Evolutionary conservation across 2,888 invertebrate genomes (phyloP).

Genomic region (Ophion ventricosus): DNA sequence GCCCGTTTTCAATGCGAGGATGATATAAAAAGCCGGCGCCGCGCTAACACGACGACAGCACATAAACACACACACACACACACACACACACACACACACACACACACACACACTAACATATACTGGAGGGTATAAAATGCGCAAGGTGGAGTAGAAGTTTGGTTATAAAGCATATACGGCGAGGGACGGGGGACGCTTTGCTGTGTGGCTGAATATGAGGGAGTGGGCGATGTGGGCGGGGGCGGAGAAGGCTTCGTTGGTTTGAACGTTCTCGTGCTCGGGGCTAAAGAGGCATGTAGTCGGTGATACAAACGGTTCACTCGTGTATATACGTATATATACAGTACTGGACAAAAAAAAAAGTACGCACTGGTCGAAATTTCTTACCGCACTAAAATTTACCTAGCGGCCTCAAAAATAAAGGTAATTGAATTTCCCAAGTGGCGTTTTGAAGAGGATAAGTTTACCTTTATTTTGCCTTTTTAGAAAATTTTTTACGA

Average conservation of each 20-base stretch:
- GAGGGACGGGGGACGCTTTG: background rate
- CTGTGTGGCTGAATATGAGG: background rate
- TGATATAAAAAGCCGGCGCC: constrained; percentile 38
- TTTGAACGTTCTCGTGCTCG: constrained; percentile 48
- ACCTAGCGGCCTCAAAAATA: no score
- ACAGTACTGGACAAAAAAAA: no score
- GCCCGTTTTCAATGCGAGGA: constrained; percentile 37
- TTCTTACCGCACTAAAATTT: no score
- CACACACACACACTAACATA: no score
- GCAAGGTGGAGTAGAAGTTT: background rate
- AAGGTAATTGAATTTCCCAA: no score
- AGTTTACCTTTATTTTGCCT: no score
- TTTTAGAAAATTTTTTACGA: no score
- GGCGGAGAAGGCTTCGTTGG: constrained; percentile 42
- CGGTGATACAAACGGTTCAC: constrained; percentile 21
- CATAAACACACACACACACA: background rate
- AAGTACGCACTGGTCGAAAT: no score
- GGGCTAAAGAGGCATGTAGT: constrained; percentile 50
- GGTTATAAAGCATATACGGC: background rate
- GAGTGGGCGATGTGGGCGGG: background rate
- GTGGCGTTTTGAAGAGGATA: no score
- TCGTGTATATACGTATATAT: background rate
- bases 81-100: no score
- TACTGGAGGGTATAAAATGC: background rate
- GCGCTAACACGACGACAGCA: constrained; percentile 40